Conservation (phyloP, 1,140 invertebrate genomes). For the Meteorus sp. region DNA sequence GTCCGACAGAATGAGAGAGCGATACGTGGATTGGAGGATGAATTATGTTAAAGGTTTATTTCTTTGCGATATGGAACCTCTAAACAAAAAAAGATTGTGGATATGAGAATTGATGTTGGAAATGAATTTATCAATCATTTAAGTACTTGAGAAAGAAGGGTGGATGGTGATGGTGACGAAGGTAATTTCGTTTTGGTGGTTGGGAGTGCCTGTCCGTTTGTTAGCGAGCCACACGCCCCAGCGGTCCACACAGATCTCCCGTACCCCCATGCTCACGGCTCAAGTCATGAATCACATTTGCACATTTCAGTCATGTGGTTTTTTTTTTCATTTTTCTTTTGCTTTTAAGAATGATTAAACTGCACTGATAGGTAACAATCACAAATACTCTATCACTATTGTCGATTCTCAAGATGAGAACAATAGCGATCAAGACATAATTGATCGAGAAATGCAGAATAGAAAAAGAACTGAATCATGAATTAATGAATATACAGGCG, state of each 20-base stretch:
- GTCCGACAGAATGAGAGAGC: constrained; percentile 1
- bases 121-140: background rate
- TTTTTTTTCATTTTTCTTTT: no score
- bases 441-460: no score
- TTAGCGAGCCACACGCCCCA: constrained; percentile 61
- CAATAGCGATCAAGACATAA: no score
- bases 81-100: background rate
- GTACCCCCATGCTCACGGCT: constrained; percentile 50
- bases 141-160: background rate
- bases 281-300: constrained; percentile 45
- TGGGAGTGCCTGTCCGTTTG: constrained; percentile 60
- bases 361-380: no score
- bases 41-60: background rate
- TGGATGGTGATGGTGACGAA: no score
- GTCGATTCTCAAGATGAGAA: no score
- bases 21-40: background rate
- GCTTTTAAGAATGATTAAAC: no score
- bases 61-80: background rate
- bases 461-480: no score
- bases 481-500: no score
- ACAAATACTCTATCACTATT: no score
- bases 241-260: constrained; percentile 59
- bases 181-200: constrained; percentile 42
- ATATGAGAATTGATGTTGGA: constrained; percentile 1
- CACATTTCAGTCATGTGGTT: constrained; percentile 20